Evolutionary conservation across 2,888 invertebrate genomes (phyloP), one percentile per base, ranked within the genome.

Genomic region (Drosophila dives): DNA sequence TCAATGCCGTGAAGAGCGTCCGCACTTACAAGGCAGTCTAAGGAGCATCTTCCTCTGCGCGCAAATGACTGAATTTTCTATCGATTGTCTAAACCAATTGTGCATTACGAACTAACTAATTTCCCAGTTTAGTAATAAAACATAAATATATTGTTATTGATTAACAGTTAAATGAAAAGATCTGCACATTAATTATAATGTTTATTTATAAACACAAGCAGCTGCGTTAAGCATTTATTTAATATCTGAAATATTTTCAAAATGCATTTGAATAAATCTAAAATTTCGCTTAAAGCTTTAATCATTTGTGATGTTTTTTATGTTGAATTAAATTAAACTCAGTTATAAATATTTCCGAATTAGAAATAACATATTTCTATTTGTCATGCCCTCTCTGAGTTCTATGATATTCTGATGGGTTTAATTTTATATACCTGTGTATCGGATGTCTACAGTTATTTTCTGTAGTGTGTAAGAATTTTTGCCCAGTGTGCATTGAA

Each of bases 1-100:
- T 95, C 23, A 96, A 96, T 87, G 95, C 95, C 86, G 94, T 97
- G 54, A 95, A 95, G 73, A 96, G 96, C 94, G 96, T 96, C 90
- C 94, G 97, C 90, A 93, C 95, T 79, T 97, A 97, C 95, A 96
- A 96, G 91, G 93, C 94, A 81, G 94, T 95, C 90, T 95, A 95
- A 94, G 85, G 12, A 42, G 38, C 40, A 32, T 55, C 36, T 32
- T 12, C n/a, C 59, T 45, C 45, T 64, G 65, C 53, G 62, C 56
- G 60, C 42, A 59, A 64, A 73, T 76, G 88, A 87, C 90, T 89
- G 90, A 89, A 70, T 63, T 79, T 75, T 55, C 26, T 56, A 56
- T 61, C 77, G 72, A 78, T 73, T 77, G 75, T 79, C 81, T 80
- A 74, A 80, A 68, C 61, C 73, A 71, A 34, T 58, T 67, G 67